Evolutionary conservation across 1,140 invertebrate genomes (phyloP).

Genomic region (Philaenus spumarius): DNA sequence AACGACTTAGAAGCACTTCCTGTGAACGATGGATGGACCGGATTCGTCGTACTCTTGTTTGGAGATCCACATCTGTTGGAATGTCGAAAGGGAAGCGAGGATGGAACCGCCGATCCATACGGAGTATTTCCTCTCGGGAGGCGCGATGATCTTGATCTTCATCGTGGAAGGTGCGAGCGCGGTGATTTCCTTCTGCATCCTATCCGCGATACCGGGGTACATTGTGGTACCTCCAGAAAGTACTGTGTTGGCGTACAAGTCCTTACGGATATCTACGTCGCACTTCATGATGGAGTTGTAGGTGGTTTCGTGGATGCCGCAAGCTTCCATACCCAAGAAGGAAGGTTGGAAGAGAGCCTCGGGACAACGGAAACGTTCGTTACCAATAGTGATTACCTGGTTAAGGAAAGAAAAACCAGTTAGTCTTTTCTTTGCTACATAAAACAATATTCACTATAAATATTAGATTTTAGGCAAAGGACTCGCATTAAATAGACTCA

Average conservation of each 20-base stretch:
- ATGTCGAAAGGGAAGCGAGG: conserved; percentile 77
- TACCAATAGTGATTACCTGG: conserved; percentile 76
- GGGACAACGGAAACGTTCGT: conserved; percentile 95
- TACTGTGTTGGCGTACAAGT: conserved; percentile 93
- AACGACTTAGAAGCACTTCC: conserved; percentile 85
- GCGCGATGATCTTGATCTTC: conserved; percentile 80
- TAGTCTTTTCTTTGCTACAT: too few relatives aligned
- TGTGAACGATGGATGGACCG: conserved; percentile 88
- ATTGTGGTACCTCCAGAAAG: conserved; percentile 95
- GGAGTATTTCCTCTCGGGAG: conserved; percentile 77
- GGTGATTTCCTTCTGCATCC: conserved; percentile 73
- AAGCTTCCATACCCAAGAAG: conserved; percentile 93
- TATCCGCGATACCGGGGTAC: conserved; percentile 84
- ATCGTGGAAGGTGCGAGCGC: conserved; percentile 64
- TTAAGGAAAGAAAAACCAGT: background rate
- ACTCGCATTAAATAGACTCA: too few relatives aligned
- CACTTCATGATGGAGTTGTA: conserved; percentile 98
- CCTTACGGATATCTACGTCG: conserved; percentile 89
- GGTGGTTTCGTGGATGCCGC: conserved; percentile 89
- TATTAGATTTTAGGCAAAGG: too few relatives aligned
- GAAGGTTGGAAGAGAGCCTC: conserved; percentile 95
- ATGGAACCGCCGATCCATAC: conserved; percentile 86
- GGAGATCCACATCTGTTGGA: conserved; percentile 94
- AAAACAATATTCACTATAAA: conserved; percentile 59
- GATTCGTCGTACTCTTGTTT: conserved; percentile 95